A percentile compares a stretch with the other conserved stretches of the same genome.
These are phyloP conservation scores for Helicoverpa assulta DNA, from an alignment of 2,888 invertebrate genomes.

Conservation along the genomic window DNA sequence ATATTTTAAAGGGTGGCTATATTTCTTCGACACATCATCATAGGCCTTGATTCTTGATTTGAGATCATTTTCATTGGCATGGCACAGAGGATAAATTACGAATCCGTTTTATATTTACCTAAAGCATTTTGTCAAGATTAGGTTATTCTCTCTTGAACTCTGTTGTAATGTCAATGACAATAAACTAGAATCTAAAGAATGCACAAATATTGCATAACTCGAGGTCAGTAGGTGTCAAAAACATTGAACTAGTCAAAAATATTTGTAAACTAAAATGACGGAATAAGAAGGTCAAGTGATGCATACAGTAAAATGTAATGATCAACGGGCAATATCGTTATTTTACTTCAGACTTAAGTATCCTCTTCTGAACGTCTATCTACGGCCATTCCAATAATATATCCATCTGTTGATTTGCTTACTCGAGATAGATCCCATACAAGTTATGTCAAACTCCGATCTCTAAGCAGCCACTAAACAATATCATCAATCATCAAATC, in stretches of 20 bases:
- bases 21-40: no score
- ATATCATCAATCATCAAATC: conserved; percentile 31
- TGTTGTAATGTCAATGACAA: neutral
- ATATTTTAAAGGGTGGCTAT: no score
- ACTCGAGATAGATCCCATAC: no score
- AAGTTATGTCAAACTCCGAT: no score
- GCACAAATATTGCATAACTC: neutral
- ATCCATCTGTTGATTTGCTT: no score
- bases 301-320: neutral
- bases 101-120: no score
- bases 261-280: neutral
- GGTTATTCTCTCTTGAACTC: neutral
- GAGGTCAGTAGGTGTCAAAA: neutral
- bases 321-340: neutral
- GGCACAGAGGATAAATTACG: no score
- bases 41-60: no score
- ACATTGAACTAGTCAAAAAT: neutral
- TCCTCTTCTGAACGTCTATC: neutral
- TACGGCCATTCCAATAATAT: neutral
- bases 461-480: neutral
- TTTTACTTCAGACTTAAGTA: neutral
- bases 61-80: no score
- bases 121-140: neutral
- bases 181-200: neutral
- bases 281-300: neutral